phyloP scores from a whole-genome alignment of 2,888 invertebrate genomes.

The Athripsodes cinereus region DNA sequence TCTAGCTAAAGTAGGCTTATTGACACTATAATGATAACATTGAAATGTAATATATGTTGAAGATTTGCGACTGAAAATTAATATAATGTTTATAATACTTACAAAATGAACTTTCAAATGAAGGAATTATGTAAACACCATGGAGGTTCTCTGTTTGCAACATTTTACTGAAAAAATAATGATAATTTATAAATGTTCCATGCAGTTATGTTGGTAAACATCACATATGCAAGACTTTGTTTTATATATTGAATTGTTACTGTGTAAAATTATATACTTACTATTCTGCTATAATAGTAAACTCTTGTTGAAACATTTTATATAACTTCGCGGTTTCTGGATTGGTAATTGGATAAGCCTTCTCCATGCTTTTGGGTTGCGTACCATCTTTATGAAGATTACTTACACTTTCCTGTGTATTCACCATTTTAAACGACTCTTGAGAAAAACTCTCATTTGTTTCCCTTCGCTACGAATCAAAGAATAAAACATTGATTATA shows the following conservation, averaged over 20 bases:
- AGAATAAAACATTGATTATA: constrained; percentile 1
- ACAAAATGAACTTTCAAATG: constrained; percentile 62
- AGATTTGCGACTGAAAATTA: too few relatives aligned
- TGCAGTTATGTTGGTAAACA: too few relatives aligned
- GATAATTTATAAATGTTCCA: too few relatives aligned
- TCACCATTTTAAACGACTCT: constrained; percentile 17
- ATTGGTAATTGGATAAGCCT: constrained; percentile 5
- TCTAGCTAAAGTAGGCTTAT: too few relatives aligned
- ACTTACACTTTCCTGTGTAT: constrained; percentile 6
- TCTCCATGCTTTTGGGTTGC: constrained; percentile 1
- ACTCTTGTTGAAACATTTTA: constrained; percentile 73
- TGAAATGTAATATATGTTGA: too few relatives aligned
- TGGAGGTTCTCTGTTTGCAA: constrained; percentile 77
- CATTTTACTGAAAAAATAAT: constrained; percentile 64
- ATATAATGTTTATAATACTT: too few relatives aligned
- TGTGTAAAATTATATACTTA: too few relatives aligned
- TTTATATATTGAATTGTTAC: too few relatives aligned
- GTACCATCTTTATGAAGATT: constrained; percentile 4
- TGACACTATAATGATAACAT: too few relatives aligned
- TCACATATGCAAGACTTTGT: too few relatives aligned
- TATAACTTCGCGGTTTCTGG: constrained; percentile 18
- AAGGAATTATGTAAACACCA: constrained; percentile 91
- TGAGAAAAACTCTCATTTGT: constrained; percentile 13
- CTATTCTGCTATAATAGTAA: constrained; percentile 89
- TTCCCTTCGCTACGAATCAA: constrained; percentile 12